Conservation (phyloP, 1,140 invertebrate species). For the Thalassaphorura encarpata region DNA sequence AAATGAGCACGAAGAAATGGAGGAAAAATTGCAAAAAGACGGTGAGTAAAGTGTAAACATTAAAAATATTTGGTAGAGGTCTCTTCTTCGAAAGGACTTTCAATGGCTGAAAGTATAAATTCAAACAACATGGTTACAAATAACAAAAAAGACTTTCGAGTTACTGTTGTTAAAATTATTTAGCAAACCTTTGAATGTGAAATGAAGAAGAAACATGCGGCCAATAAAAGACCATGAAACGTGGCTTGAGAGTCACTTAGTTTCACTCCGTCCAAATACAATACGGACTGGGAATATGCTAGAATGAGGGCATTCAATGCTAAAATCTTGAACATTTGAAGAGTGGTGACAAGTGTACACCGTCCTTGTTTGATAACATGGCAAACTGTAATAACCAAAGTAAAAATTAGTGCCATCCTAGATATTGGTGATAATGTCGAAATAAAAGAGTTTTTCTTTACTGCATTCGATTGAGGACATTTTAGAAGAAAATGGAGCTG, state of each 20-base stretch:
- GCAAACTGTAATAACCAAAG: slow-evolving; percentile 61
- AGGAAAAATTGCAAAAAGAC: slow-evolving; percentile 91
- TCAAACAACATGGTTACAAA: neutral
- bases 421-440: neutral
- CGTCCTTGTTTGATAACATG: slow-evolving; percentile 98
- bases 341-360: slow-evolving; percentile 94
- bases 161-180: neutral
- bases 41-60: slow-evolving; percentile 92
- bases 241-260: slow-evolving; percentile 97
- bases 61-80: slow-evolving; percentile 98
- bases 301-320: slow-evolving; percentile 96
- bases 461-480: slow-evolving; percentile 93
- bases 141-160: neutral
- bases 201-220: slow-evolving; percentile 95
- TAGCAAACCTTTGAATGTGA: slow-evolving; percentile 83
- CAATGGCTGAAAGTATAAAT: slow-evolving; percentile 59
- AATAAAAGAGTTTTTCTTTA: slow-evolving; percentile 43
- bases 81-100: slow-evolving; percentile 85
- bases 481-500: slow-evolving; percentile 97
- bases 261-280: slow-evolving; percentile 97
- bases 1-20: slow-evolving; percentile 86
- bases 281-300: slow-evolving; percentile 96
- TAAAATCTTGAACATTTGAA: slow-evolving; percentile 99
- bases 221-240: slow-evolving; percentile 83
- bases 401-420: neutral